Percentiles rank a stretch among this genome's conserved stretches.
phyloP scores from a whole-genome alignment of 2,113 vertebrate species.

The Lates calcarifer region DNA sequence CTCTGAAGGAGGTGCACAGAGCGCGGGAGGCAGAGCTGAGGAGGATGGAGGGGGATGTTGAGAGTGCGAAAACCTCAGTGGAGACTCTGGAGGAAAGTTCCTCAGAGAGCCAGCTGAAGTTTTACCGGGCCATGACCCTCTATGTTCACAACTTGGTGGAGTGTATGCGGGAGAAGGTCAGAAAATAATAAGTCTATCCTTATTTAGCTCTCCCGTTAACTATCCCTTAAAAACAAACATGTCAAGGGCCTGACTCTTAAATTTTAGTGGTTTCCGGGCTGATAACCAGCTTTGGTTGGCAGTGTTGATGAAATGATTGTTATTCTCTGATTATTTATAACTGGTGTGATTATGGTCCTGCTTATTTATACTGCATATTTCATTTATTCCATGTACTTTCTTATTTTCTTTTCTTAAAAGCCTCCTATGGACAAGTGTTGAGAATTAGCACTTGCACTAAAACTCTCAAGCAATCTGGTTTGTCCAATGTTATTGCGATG shows the following conservation, averaged over 20 bases:
- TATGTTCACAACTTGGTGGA: conserved; percentile 91
- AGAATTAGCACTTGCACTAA: no score
- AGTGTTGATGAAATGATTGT: no score
- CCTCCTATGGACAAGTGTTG: no score
- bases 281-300: no score
- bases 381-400: no score
- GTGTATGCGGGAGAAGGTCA: conserved; percentile 94
- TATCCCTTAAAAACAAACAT: neutral
- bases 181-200: neutral
- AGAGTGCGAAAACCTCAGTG: conserved; percentile 82
- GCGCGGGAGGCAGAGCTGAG: conserved; percentile 90
- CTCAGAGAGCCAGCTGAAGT: conserved; percentile 86
- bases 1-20: conserved; percentile 89
- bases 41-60: conserved; percentile 85
- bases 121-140: conserved; percentile 89
- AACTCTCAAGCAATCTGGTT: no score
- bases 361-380: neutral
- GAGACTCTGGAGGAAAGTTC: conserved; percentile 87
- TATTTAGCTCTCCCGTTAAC: neutral
- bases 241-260: no score
- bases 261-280: no score
- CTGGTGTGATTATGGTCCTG: neutral
- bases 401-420: no score
- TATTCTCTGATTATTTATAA: no score
- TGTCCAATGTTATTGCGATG: no score